Percentiles rank a stretch among this genome's conserved stretches.
Evolutionary conservation across 1,140 invertebrate genomes (phyloP).

Genomic region (Melitaea cinxia): DNA sequence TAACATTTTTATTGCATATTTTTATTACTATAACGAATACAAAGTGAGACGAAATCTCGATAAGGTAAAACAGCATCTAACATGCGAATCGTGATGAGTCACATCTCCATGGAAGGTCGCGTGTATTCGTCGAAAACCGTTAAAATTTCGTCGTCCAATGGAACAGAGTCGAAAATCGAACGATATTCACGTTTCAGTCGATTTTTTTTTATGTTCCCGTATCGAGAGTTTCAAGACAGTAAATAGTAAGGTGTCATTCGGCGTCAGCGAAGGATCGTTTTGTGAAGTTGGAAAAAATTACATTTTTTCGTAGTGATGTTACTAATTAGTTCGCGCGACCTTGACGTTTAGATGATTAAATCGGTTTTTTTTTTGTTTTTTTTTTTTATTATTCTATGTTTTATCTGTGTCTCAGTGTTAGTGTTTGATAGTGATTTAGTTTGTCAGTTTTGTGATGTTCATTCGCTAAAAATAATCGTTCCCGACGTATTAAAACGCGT

Average conservation of each 20-base stretch:
- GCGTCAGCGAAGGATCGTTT: slow-evolving; percentile 1
- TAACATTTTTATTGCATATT: background rate
- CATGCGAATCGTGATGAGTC: slow-evolving; percentile 30
- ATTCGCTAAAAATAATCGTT: slow-evolving; percentile 4
- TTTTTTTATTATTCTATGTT: background rate
- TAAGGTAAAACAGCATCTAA: slow-evolving; percentile 14
- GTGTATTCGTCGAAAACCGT: slow-evolving; percentile 18
- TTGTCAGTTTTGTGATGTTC: background rate
- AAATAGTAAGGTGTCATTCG: slow-evolving; percentile 18
- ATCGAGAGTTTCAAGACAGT: slow-evolving; percentile 16
- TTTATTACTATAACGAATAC: background rate
- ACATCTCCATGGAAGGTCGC: slow-evolving; percentile 24
- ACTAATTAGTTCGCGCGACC: background rate
- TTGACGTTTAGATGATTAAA: background rate
- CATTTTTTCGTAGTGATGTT: slow-evolving; percentile 2
- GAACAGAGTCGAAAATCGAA: slow-evolving; percentile 27
- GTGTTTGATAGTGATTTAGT: background rate
- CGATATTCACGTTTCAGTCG: slow-evolving; percentile 9
- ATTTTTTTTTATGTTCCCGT: slow-evolving; percentile 13
- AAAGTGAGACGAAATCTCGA: slow-evolving; percentile 26
- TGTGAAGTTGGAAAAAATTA: background rate
- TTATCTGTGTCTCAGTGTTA: background rate
- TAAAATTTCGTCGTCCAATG: slow-evolving; percentile 20
- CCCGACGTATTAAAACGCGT: background rate
- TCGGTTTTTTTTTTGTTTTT: slow-evolving; percentile 4